A percentile compares a stretch with the other conserved stretches of the same genome.
phyloP scores from a whole-genome alignment of 1,140 invertebrate species.

The Pseudomyrmex dendroicus region DNA sequence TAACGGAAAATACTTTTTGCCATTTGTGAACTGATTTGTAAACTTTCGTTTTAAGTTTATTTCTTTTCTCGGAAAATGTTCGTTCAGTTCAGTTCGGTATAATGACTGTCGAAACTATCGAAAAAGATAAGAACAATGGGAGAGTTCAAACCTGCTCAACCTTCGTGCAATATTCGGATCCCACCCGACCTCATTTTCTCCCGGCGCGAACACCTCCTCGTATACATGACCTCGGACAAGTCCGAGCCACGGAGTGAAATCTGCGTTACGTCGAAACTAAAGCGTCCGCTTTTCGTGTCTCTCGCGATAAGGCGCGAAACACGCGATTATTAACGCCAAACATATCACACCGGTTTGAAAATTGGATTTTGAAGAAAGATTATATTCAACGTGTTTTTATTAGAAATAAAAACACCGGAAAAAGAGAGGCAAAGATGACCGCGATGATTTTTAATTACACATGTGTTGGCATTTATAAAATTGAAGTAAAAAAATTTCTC shows the following conservation, averaged over 20 bases:
- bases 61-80: neutral
- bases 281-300: neutral
- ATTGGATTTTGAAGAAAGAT: neutral
- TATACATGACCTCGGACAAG: conserved; percentile 63
- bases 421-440: neutral
- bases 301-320: conserved; percentile 25
- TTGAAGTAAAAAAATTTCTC: neutral
- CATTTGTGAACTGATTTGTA: neutral
- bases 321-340: conserved; percentile 3
- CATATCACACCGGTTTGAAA: neutral
- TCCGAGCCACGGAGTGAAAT: conserved; percentile 52
- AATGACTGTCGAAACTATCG: neutral
- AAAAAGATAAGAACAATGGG: neutral
- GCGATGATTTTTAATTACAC: too few species aligned
- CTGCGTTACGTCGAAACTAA: conserved; percentile 42
- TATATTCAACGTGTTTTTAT: neutral
- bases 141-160: conserved; percentile 26
- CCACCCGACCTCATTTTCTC: conserved; percentile 54
- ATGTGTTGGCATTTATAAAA: neutral
- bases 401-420: neutral
- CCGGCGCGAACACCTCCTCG: conserved; percentile 28
- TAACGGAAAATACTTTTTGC: neutral
- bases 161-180: conserved; percentile 24
- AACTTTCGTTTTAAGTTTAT: neutral
- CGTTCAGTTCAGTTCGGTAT: neutral